A percentile compares a stretch with the other conserved stretches of the same genome.
Conservation (phyloP, 2,797 vertebrate species). For the Characodon lateralis region DNA sequence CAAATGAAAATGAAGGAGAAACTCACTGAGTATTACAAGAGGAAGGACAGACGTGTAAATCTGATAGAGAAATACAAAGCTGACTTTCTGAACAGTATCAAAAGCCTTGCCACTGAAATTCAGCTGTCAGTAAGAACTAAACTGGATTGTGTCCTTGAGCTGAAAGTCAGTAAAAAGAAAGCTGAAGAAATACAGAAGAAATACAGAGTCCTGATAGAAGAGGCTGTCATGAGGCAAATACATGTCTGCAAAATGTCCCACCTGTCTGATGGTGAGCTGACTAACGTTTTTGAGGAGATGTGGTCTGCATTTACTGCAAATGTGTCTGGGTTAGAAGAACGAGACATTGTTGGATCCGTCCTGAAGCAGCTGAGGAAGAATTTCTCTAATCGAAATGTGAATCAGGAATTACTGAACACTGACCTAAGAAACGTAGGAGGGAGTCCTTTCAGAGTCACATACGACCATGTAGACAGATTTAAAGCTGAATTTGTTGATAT, state of each 20-base stretch:
- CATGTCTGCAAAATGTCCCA: neutral
- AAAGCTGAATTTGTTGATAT: neutral
- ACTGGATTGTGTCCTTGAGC: slow-evolving; percentile 21
- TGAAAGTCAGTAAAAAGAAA: slow-evolving; percentile 20
- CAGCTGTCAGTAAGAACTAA: neutral
- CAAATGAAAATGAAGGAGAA: slow-evolving; percentile 3
- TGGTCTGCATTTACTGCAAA: slow-evolving; percentile 27
- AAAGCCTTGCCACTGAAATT: slow-evolving; percentile 44
- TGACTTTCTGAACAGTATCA: slow-evolving; percentile 51
- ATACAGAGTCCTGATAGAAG: slow-evolving; percentile 48
- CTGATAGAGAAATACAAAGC: slow-evolving; percentile 67
- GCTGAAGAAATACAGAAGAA: slow-evolving; percentile 36
- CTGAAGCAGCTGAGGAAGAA: slow-evolving; percentile 12
- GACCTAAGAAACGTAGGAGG: neutral
- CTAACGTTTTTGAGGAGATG: slow-evolving; percentile 47
- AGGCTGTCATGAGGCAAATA: slow-evolving; percentile 49
- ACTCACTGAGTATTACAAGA: slow-evolving; percentile 54
- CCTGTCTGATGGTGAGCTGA: slow-evolving; percentile 35
- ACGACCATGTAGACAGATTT: neutral
- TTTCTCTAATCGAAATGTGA: neutral
- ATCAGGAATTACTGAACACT: neutral
- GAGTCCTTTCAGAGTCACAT: neutral
- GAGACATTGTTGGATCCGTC: slow-evolving; percentile 10
- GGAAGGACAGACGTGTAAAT: slow-evolving; percentile 28
- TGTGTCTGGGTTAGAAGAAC: slow-evolving; percentile 14